Conservation (phyloP, 2,797 vertebrate species). For the Phrynocephalus guinanensis region DNA sequence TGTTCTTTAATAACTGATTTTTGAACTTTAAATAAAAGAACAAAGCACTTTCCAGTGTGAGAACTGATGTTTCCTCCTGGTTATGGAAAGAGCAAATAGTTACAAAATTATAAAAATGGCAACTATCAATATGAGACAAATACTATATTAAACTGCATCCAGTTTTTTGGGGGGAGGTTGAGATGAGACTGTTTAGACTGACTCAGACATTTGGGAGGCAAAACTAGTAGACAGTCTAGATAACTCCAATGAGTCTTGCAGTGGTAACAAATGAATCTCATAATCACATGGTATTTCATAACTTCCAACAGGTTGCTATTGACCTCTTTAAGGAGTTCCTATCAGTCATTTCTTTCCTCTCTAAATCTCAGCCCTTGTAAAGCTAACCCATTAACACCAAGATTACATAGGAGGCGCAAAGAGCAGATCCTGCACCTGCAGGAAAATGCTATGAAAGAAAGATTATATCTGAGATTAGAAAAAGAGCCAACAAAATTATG, state of each 20-base stretch:
- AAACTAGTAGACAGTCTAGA: background rate
- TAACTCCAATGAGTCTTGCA: background rate
- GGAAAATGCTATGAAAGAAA: background rate
- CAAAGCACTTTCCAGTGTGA: background rate
- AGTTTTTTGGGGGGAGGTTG: background rate
- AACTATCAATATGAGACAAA: background rate
- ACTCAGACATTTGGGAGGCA: background rate
- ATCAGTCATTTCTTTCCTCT: background rate
- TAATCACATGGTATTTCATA: background rate
- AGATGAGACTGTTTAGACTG: background rate
- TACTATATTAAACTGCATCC: background rate
- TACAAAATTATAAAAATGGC: background rate
- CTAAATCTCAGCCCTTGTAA: background rate
- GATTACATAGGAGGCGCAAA: background rate
- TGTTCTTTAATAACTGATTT: background rate
- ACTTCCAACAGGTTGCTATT: background rate
- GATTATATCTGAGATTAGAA: background rate
- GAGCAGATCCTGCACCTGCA: too few species aligned
- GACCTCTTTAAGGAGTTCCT: background rate
- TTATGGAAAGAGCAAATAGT: background rate
- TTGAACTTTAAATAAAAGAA: background rate
- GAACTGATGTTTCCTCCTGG: background rate
- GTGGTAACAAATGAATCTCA: background rate
- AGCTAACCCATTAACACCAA: background rate
- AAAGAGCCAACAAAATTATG: background rate